Evolutionary conservation across 2,888 invertebrate species (phyloP).

Genomic region (Oscheius onirici): DNA sequence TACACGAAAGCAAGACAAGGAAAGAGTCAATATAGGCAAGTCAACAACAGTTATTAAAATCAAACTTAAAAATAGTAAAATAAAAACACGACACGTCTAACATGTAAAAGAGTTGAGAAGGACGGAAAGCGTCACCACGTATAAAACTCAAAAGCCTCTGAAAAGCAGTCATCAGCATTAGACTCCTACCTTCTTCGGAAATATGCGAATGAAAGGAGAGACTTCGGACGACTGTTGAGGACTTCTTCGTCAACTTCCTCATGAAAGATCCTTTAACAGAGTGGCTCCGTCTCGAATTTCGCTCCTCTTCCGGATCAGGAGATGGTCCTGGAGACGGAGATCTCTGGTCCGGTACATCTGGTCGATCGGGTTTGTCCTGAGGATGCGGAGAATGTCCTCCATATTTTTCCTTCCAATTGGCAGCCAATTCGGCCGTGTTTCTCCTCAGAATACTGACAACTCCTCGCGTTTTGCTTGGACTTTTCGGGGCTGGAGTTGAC

Average conservation of each 20-base stretch:
- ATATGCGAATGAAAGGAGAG: constrained; percentile 50
- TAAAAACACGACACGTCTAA: constrained; percentile 1
- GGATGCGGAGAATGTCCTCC: constrained; percentile 30
- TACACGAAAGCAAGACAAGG: constrained; percentile 3
- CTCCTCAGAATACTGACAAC: constrained; percentile 45
- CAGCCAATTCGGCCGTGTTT: constrained; percentile 49
- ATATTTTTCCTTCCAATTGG: constrained; percentile 43
- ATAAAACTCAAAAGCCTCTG: neutral
- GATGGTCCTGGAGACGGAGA: constrained; percentile 29
- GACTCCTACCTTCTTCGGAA: constrained; percentile 45
- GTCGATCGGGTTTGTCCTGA: constrained; percentile 37
- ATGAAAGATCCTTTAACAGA: constrained; percentile 54
- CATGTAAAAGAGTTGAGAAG: neutral
- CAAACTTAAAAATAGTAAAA: neutral
- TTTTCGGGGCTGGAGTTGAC: neutral
- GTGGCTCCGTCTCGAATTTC: constrained; percentile 37
- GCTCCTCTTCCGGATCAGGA: neutral
- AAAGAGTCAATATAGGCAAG: neutral
- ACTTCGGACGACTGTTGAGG: constrained; percentile 36
- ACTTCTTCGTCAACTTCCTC: constrained; percentile 45
- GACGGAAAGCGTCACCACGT: neutral
- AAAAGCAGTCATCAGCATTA: neutral
- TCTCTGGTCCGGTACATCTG: constrained; percentile 38
- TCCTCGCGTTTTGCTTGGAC: constrained; percentile 36
- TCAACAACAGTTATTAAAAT: neutral